A percentile compares a stretch with the other conserved stretches of the same genome.
Evolutionary conservation across 2,888 invertebrate genomes (phyloP).

Genomic region (Philonicus albiceps): DNA sequence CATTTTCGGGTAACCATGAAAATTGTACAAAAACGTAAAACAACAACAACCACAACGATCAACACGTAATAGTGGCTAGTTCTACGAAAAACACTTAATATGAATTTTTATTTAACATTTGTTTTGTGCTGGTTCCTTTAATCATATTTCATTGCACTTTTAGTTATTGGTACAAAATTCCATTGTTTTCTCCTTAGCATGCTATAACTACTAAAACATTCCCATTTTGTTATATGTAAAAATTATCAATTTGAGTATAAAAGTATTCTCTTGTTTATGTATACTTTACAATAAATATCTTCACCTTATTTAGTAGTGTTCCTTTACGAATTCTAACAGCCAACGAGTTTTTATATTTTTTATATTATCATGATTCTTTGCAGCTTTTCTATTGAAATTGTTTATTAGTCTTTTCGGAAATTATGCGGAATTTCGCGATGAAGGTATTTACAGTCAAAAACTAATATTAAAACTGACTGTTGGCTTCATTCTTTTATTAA

Average conservation of each 20-base stretch:
- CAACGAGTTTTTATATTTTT: constrained; percentile 15
- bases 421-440: not conserved
- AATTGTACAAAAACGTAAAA: not conserved
- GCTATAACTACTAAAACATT: not conserved
- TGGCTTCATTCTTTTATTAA: not conserved
- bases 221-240: constrained; percentile 5
- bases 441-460: not conserved
- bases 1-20: not conserved
- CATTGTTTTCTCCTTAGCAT: not conserved
- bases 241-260: not conserved
- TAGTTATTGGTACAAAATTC: constrained; percentile 6
- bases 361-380: not conserved
- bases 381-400: not conserved
- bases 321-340: constrained; percentile 7
- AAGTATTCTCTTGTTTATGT: not conserved
- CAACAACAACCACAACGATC: constrained; percentile 15
- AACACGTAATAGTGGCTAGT: not conserved
- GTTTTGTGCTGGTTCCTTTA: not conserved
- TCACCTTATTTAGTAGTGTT: not conserved
- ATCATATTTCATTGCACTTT: not conserved
- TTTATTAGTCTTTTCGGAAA: not conserved
- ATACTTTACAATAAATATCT: not conserved
- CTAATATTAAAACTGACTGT: not conserved
- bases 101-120: not conserved
- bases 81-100: not conserved